Base-by-base conservation (phyloP, 1,140 invertebrate genomes). In the Muscidifurax raptorellus region DNA sequence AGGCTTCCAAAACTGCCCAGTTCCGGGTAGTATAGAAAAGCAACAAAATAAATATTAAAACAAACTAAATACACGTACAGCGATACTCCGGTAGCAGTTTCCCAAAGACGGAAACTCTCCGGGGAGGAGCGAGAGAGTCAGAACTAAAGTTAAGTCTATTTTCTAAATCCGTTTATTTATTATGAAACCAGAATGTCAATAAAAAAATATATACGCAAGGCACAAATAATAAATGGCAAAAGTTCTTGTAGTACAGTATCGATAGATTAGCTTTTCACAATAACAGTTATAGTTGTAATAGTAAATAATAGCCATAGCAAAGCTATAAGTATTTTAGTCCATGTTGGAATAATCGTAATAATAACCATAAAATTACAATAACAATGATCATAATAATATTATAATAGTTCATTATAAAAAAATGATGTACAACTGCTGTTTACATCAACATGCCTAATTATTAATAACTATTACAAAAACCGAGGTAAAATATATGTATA, bases 301-400 rank as follows among this genome's bases (percentile, higher is more conserved):
- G 64, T 82, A 85, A 82, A 66, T 85, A 85, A 85, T 82, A 59
- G 28, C 64, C 59, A 25, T 85, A 72, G 18, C 76, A 82, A 59
- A 72, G 40, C 75, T 85, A 85, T 44, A 69, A 52, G 27, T 72
- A 72, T 75, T 47, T 78, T 85, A 78, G 52, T 78, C 27, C 72
- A 40, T 72, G 40, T 64, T 82, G 27, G 75, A 85, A 85, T 78
- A 76, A 66, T 80, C 28, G 76, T 81, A 84, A 74, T 84, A 84
- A 79, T 79, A 77, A 81, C 71, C 64, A 40, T 86, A 83, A 85
- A 86, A 87, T 81, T 44, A 87, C 80, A 86, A 85, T 86, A 87
- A 88, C 86, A 86, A 85, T 77, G 80, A 83, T 83, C 74, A 44
- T 82, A 87, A 66, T 52, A 84, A 40, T 77, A 82, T 64, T 82